These are phyloP conservation scores for Prunella fulvescens DNA, from an alignment of 2,113 vertebrate species.

Conservation along the genomic window DNA sequence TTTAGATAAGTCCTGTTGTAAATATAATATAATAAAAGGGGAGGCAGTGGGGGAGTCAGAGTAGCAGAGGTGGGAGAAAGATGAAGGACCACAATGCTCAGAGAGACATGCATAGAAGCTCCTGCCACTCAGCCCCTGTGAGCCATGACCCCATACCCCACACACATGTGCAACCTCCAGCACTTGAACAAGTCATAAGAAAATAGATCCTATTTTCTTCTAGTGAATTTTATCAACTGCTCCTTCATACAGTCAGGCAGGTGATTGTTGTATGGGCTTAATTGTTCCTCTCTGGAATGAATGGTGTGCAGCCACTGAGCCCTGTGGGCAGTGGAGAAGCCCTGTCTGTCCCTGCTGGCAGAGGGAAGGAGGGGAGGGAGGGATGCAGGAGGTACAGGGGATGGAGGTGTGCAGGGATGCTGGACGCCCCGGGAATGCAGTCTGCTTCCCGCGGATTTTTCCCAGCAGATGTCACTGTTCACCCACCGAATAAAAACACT, in stretches of 20 bases:
- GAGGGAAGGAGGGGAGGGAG: background rate
- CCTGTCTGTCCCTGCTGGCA: background rate
- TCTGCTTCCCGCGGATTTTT: background rate
- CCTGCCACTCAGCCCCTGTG: accelerated
- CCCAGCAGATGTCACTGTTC: constrained; percentile 71
- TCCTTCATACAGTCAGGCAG: background rate
- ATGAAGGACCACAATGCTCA: background rate
- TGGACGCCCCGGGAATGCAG: background rate
- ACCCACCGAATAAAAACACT: constrained; percentile 25
- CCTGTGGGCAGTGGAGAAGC: background rate
- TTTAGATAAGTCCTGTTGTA: background rate
- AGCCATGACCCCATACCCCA: background rate
- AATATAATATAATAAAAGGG: background rate
- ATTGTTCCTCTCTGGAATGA: background rate
- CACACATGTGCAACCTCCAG: background rate
- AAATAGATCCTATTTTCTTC: background rate
- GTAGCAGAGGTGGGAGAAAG: background rate
- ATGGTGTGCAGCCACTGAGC: background rate
- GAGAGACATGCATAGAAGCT: background rate
- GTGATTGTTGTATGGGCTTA: background rate
- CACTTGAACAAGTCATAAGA: background rate
- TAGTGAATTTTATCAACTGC: background rate
- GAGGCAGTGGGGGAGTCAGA: background rate
- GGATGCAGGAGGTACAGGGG: background rate
- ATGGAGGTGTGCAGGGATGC: background rate